Percentiles rank a stretch among this genome's conserved stretches.
phyloP scores from a whole-genome alignment of 1,140 invertebrate genomes.

The Adoxophyes honmai region DNA sequence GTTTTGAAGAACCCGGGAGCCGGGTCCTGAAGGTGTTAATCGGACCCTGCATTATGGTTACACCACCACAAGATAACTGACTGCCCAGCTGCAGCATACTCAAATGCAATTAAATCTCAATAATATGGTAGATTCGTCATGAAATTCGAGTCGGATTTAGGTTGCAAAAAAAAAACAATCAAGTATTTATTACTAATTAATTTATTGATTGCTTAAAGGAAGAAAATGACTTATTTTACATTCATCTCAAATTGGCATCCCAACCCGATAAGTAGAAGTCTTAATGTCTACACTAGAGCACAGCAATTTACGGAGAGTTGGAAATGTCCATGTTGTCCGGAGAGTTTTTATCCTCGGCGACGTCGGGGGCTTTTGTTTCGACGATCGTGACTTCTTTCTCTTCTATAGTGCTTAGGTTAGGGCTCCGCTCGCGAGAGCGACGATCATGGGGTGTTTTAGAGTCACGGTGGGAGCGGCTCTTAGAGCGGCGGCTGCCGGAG shows the following conservation, averaged over 20 bases:
- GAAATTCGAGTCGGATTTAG: too few relatives aligned
- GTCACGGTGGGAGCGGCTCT: slow-evolving; percentile 57
- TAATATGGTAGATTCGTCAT: too few relatives aligned
- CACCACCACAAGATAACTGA: too few relatives aligned
- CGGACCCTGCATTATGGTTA: too few relatives aligned
- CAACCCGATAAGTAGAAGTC: too few relatives aligned
- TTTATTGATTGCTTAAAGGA: too few relatives aligned
- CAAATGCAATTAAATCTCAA: too few relatives aligned
- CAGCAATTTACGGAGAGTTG: slow-evolving; percentile 70
- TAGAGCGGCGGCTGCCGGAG: slow-evolving; percentile 58
- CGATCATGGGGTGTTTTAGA: slow-evolving; percentile 59
- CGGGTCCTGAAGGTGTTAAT: too few relatives aligned
- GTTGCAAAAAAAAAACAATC: not conserved
- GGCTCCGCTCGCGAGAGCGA: slow-evolving; percentile 62
- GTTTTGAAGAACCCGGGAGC: too few relatives aligned
- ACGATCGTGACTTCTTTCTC: slow-evolving; percentile 44
- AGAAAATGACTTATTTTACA: too few relatives aligned
- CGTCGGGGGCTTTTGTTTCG: slow-evolving; percentile 42
- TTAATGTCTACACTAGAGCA: slow-evolving; percentile 13
- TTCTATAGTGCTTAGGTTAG: slow-evolving; percentile 44
- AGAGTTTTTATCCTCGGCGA: slow-evolving; percentile 64
- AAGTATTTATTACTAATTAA: not conserved
- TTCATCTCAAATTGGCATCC: too few relatives aligned
- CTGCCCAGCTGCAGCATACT: too few relatives aligned
- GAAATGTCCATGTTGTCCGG: slow-evolving; percentile 77